Conservation (phyloP, 2,113 vertebrate genomes). For the Cercopithecus mona region DNA sequence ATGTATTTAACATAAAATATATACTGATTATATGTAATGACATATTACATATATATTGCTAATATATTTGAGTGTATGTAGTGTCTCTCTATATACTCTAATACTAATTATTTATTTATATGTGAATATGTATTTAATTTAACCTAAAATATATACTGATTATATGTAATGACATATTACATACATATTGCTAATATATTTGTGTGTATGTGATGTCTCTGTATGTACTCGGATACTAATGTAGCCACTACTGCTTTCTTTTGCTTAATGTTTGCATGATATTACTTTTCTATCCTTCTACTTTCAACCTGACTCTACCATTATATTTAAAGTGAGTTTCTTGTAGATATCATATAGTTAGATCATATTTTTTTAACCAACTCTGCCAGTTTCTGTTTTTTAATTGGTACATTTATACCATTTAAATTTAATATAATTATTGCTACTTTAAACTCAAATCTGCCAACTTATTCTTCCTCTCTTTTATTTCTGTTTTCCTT, state of each 20-base stretch:
- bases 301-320: not conserved
- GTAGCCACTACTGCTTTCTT: not conserved
- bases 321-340: slow-evolving; percentile 1
- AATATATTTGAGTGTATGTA: not conserved
- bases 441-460: not conserved
- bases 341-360: not conserved
- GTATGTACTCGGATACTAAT: not conserved
- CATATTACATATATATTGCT: not conserved
- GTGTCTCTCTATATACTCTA: not conserved
- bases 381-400: not conserved
- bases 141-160: not conserved
- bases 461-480: not conserved
- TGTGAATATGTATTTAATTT: not conserved
- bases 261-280: not conserved
- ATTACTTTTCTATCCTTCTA: not conserved
- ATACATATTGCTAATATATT: not conserved
- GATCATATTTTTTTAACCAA: not conserved
- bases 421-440: not conserved
- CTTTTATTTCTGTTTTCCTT: not conserved
- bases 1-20: not conserved
- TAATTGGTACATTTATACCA: not conserved
- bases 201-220: not conserved
- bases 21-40: not conserved
- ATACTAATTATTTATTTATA: not conserved
- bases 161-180: not conserved